A percentile compares a stretch with the other conserved stretches of the same genome.
These are phyloP conservation scores for Listrodromus nycthemerus DNA, from an alignment of 2,888 invertebrate species.

Conservation along the genomic window DNA sequence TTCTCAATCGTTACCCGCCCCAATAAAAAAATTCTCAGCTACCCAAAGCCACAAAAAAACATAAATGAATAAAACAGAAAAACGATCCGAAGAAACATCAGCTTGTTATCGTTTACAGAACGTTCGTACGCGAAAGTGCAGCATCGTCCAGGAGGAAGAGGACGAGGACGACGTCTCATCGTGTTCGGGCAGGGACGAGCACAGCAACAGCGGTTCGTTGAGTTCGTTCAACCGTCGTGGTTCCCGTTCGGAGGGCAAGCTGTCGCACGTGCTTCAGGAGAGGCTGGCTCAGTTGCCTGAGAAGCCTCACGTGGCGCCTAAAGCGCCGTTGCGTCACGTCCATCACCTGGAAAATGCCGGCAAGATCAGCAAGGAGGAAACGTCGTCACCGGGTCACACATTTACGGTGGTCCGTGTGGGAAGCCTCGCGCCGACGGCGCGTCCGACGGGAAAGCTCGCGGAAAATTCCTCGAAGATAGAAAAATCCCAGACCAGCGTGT, in stretches of 20 bases:
- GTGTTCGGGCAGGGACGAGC: slow-evolving; percentile 87
- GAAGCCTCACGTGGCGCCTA: slow-evolving; percentile 85
- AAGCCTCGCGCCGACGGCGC: slow-evolving; percentile 17
- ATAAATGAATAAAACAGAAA: too few relatives aligned
- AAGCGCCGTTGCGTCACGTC: slow-evolving; percentile 70
- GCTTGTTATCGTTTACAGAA: slow-evolving; percentile 77
- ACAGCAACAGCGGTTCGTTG: slow-evolving; percentile 81
- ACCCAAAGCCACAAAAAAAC: slow-evolving; percentile 8
- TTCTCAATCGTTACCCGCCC: neutral
- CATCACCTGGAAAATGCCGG: slow-evolving; percentile 64
- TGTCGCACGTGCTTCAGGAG: slow-evolving; percentile 89
- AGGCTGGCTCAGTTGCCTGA: slow-evolving; percentile 87
- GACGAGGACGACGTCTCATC: slow-evolving; percentile 92
- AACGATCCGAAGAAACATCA: slow-evolving; percentile 21
- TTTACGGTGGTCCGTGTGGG: slow-evolving; percentile 68
- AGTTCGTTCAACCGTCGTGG: slow-evolving; percentile 88
- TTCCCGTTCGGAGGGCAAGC: slow-evolving; percentile 92
- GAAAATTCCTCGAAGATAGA: slow-evolving; percentile 66
- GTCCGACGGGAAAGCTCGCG: slow-evolving; percentile 53
- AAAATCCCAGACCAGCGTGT: slow-evolving; percentile 46
- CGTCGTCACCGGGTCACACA: slow-evolving; percentile 66
- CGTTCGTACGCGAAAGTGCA: slow-evolving; percentile 93
- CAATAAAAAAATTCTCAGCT: too few relatives aligned
- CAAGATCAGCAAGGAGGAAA: slow-evolving; percentile 48
- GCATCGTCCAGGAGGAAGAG: slow-evolving; percentile 96